Percentiles rank a stretch among this genome's conserved stretches.
Conservation (phyloP, 2,113 vertebrate genomes). For the Callaeas wilsoni region DNA sequence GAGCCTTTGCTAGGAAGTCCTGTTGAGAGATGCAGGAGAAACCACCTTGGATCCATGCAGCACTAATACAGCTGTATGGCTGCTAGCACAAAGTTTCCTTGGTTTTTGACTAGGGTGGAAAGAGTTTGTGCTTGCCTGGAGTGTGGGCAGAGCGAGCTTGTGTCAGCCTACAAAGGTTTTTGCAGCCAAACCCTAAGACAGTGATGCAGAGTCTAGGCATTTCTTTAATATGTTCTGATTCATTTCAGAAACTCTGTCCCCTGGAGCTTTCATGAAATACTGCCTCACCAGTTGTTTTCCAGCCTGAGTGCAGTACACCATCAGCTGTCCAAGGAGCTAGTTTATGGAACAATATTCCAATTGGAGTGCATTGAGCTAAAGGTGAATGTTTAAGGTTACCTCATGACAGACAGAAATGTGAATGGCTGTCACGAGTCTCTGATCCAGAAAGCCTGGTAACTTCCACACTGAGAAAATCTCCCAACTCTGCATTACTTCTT, state of each 20-base stretch:
- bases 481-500: neutral
- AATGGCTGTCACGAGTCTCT: neutral
- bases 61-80: neutral
- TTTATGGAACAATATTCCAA: neutral
- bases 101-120: neutral
- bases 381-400: neutral
- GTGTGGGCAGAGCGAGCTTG: neutral
- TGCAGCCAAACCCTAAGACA: slow-evolving; percentile 47
- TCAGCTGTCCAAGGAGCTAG: neutral
- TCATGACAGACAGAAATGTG: neutral
- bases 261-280: slow-evolving; percentile 35
- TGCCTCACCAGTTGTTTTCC: slow-evolving; percentile 1
- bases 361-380: neutral
- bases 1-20: neutral
- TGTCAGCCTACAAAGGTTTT: slow-evolving; percentile 24
- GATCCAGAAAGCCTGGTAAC: neutral
- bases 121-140: slow-evolving; percentile 37
- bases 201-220: slow-evolving; percentile 65
- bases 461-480: neutral
- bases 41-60: neutral
- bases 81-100: neutral
- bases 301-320: neutral
- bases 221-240: slow-evolving; percentile 59
- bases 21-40: neutral
- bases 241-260: slow-evolving; percentile 10